These are phyloP conservation scores for Pavo muticus DNA, from an alignment of 2,113 vertebrate genomes.

Conservation along the genomic window DNA sequence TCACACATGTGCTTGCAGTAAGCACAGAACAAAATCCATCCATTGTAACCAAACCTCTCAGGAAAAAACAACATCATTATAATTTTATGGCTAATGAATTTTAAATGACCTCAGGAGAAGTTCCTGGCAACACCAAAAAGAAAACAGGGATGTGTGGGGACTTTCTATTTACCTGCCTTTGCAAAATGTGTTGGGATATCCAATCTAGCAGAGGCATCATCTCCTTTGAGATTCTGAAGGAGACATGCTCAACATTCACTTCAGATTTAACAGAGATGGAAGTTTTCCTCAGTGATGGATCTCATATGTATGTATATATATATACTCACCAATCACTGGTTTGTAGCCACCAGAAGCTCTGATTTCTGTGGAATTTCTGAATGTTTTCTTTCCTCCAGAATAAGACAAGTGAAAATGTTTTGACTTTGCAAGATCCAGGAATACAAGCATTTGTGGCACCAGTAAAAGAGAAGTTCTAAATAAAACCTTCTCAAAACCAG, in stretches of 20 bases:
- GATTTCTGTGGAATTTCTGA: neutral
- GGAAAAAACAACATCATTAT: neutral
- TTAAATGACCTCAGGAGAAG: constrained; percentile 42
- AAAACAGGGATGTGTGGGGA: neutral
- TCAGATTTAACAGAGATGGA: neutral
- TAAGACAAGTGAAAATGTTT: neutral
- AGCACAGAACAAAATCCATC: neutral
- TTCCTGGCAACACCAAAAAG: constrained; percentile 6
- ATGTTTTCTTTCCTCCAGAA: neutral
- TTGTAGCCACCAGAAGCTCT: neutral
- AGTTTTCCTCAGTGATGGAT: neutral
- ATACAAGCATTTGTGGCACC: neutral
- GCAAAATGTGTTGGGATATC: neutral
- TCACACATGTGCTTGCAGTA: neutral
- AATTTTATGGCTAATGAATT: constrained; percentile 48
- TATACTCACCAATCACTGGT: neutral
- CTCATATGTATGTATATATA: too few relatives aligned
- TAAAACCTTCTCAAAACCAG: neutral
- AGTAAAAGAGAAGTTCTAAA: constrained; percentile 10
- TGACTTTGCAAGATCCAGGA: neutral
- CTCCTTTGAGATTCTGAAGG: neutral
- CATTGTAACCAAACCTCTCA: neutral
- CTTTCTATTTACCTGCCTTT: constrained; percentile 42
- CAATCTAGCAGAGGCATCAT: neutral
- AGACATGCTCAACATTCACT: neutral